Base-by-base conservation (phyloP, 1,140 invertebrate genomes). In the Conopomorpha cramerella region DNA sequence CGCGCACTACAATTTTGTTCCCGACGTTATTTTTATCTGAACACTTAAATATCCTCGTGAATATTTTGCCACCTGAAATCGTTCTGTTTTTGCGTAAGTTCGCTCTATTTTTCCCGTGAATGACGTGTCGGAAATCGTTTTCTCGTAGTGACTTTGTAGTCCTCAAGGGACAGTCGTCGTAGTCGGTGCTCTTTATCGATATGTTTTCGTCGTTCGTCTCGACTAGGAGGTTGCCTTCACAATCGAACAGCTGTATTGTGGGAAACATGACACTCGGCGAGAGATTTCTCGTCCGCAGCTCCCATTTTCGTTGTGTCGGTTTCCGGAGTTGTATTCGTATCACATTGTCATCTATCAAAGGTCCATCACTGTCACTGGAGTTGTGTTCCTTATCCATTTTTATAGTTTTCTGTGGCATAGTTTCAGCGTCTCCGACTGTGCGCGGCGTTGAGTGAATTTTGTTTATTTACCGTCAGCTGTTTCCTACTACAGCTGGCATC, bases 121-220 rank as follows among this genome's bases (percentile, higher is more conserved):
- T 60, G 16, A 55, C 30, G 41, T 71, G 66, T 36, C 49, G 63
- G 16, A 55, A 66, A 48, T 73, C 66, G 55, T 56, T 67, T 35
- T 72, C 73, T 18, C 54, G 43, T 37, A 78, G 49, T 3, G 77
- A 79, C 29, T 74, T 54, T 36, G 48, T 60, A 3, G 46, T 45
- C 46, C 46, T 67, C n/a, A 73, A 26, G 35, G 16, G 25, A 34
- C 39, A 34, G 26, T 65, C 62, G 29, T 61, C 50, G 35, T 49
- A 59, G 38, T 72, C 64, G 8, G 55, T 55, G 42, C 74, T 79
- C 49, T 67, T 77, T 43, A 79, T 77, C 17, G 74, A 77, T 47
- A 79, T 45, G 32, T 79, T 78, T 35, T 79, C 77, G 38, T 79
- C 71, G 47, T 79, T 79, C 43, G 77, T 79, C 52, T 79, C 77